A percentile compares a stretch with the other conserved stretches of the same genome.
These are phyloP conservation scores for Gymnopithys bicolor DNA, from an alignment of 2,797 vertebrate genomes.

Conservation along the genomic window DNA sequence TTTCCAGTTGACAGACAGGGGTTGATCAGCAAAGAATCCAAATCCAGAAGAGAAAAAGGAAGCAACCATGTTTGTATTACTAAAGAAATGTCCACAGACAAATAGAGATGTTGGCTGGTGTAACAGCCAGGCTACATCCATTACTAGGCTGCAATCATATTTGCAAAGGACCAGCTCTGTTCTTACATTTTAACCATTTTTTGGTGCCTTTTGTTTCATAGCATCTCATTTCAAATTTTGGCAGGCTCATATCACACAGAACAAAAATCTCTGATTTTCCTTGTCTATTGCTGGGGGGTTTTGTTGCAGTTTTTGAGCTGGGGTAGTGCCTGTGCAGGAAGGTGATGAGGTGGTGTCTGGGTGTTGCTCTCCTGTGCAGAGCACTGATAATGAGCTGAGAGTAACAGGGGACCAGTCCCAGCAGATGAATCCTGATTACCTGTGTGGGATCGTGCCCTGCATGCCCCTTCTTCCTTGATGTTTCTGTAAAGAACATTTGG, in stretches of 20 bases:
- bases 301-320: constrained; percentile 76
- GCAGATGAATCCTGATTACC: constrained; percentile 91
- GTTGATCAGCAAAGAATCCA: background rate
- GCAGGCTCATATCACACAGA: background rate
- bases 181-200: background rate
- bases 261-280: constrained; percentile 10
- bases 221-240: background rate
- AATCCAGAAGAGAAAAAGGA: background rate
- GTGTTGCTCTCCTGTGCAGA: constrained; percentile 83
- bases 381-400: constrained; percentile 90
- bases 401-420: constrained; percentile 87
- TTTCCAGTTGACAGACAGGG: background rate
- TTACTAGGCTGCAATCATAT: background rate
- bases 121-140: background rate
- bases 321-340: constrained; percentile 79
- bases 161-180: background rate
- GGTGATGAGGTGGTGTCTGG: constrained; percentile 89
- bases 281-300: constrained; percentile 19
- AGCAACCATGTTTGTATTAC: background rate
- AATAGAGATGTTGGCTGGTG: background rate
- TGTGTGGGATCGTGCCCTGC: constrained; percentile 77
- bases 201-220: background rate
- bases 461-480: constrained; percentile 77
- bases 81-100: background rate
- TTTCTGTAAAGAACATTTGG: constrained; percentile 80